These are phyloP conservation scores for Neoarius graeffei DNA, from an alignment of 2,113 vertebrate species.

Conservation along the genomic window DNA sequence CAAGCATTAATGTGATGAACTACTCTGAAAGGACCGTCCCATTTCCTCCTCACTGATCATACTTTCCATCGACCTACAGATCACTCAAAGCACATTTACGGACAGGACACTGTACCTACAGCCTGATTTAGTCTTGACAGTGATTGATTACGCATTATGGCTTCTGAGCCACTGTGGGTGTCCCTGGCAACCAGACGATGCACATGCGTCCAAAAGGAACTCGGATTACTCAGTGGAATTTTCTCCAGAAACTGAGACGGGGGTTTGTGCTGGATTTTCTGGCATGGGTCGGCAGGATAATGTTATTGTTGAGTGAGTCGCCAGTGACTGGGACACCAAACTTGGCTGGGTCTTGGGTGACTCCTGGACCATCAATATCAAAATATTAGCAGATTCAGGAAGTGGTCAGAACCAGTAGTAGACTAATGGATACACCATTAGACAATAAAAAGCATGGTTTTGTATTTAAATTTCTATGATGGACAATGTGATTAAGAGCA, in stretches of 20 bases:
- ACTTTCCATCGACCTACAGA: neutral
- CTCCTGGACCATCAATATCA: neutral
- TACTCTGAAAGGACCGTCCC: neutral
- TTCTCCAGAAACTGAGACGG: slow-evolving; percentile 8
- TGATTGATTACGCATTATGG: neutral
- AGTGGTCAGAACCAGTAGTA: neutral
- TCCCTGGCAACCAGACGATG: neutral
- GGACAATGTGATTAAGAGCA: neutral
- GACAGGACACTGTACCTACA: neutral
- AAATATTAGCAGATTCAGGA: neutral
- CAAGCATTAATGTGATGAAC: neutral
- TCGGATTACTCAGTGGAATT: slow-evolving; percentile 11
- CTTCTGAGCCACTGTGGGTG: slow-evolving; percentile 5
- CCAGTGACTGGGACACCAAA: neutral
- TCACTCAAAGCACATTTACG: neutral
- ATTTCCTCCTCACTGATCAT: too few species aligned
- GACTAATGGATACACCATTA: neutral
- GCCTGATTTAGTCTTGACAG: neutral
- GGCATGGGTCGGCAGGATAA: neutral
- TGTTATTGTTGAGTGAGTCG: slow-evolving; percentile 2
- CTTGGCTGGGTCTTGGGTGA: too few species aligned
- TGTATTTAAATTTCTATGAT: neutral
- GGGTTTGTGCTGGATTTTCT: neutral
- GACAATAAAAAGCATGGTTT: neutral
- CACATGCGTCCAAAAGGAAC: neutral